Evolutionary conservation across 2,888 invertebrate species (phyloP), one percentile per base, ranked within the genome.

Genomic region (Epiperipatus broadwayi): DNA sequence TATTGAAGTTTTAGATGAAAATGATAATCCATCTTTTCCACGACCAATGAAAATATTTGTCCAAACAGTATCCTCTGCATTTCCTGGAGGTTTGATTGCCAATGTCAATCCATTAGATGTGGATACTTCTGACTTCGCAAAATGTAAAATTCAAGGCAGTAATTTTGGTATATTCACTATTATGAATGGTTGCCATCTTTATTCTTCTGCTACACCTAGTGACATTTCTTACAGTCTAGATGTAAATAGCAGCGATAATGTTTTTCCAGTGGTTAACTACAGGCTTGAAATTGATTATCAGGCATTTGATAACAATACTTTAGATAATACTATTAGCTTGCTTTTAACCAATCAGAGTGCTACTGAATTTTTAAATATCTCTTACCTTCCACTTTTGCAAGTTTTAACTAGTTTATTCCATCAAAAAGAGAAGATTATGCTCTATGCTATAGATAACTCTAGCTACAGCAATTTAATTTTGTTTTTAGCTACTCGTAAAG

Each of bases 71-170:
- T 48, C 51, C 18, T 49, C 46, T 2, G 43, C 36, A 7, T 46
- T 47, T 4, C 78, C 81, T 0, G 55, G 70, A 16, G 78, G 78
- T n/a, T 78, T 76, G 60, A 75, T 93, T 45, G 91, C 85, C 5
- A 73, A 85, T 57, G 78, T 91, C 0, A 79, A 77, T 59, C 93
- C 93, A 1, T 78, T 81, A 52, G 93, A 93, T 63, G 73, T 76
- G 1, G 91, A 93, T 56, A 70, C 72, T n/a, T 72, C 73, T 37
- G 91, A 89, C 3, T 77, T 83, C 52, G 91, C 89, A 53, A 73
- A 69, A 51, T 93, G 91, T 55, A 74, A 73, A 54, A 72, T 85
- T 44, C 60, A 80, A 49, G 49, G 20, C 48, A 28, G 52, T 5
- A 49, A 49, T 31, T 43, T 43, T 12, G 70, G 65, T 36, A 47